Conservation (phyloP, 2,888 invertebrate genomes). For the Timema cristinae region DNA sequence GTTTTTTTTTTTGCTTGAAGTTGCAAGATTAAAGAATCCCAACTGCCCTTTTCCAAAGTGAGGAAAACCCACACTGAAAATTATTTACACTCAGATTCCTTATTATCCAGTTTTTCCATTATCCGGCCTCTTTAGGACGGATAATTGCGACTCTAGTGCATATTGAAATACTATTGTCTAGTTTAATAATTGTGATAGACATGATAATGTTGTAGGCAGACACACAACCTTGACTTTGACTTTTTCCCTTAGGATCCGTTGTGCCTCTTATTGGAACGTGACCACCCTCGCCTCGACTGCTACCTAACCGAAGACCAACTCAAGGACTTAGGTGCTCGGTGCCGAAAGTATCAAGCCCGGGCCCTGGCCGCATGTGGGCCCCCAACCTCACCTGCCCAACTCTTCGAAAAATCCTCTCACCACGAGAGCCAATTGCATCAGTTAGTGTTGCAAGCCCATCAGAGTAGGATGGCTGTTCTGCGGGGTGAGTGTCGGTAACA, state of each 20-base stretch:
- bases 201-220: neutral
- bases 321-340: conserved; percentile 11
- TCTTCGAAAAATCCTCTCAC: conserved; percentile 15
- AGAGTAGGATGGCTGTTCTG: neutral
- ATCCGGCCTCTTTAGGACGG: too few species aligned
- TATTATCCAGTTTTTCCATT: too few species aligned
- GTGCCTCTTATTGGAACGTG: conserved; percentile 17
- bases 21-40: conserved; percentile 47
- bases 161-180: neutral
- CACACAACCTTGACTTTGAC: neutral
- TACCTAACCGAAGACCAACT: conserved; percentile 18
- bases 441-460: neutral
- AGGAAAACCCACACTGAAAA: neutral
- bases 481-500: conserved; percentile 6
- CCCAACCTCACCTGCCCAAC: conserved; percentile 14
- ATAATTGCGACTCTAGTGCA: too few species aligned
- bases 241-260: conserved; percentile 22
- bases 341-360: conserved; percentile 14
- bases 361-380: conserved; percentile 18
- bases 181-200: too few species aligned
- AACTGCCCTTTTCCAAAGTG: conserved; percentile 46
- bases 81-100: too few species aligned
- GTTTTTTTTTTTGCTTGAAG: neutral
- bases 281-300: conserved; percentile 20
- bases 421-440: conserved; percentile 15